Evolutionary conservation across 2,113 vertebrate species (phyloP).

Genomic region (Oceanodroma tethys): DNA sequence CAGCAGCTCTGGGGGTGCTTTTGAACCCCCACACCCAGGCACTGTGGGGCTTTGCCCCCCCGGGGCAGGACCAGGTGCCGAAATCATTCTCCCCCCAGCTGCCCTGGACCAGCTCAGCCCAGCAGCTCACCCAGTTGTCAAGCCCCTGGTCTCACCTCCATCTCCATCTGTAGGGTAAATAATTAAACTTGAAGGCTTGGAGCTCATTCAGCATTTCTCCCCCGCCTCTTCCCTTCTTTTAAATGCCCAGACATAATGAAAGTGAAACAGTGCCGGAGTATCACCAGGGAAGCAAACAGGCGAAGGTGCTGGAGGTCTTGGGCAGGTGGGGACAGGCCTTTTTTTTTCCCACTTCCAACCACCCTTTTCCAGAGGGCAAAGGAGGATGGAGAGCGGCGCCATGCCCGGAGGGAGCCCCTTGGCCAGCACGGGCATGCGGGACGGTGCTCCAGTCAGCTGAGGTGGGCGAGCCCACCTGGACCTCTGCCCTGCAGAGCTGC

Average conservation of each 20-base stretch:
- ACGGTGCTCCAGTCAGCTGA: neutral
- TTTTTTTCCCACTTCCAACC: neutral
- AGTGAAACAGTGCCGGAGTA: neutral
- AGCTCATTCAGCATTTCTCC: fast-evolving
- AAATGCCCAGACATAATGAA: neutral
- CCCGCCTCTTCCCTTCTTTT: neutral
- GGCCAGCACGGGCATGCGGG: fast-evolving
- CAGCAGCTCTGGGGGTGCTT: neutral
- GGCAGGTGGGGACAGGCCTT: neutral
- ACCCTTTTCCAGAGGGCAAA: neutral
- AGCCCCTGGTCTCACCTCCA: neutral
- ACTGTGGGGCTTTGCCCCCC: fast-evolving
- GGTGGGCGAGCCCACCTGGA: neutral
- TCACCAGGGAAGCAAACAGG: neutral
- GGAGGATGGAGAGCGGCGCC: neutral
- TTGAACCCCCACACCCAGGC: neutral
- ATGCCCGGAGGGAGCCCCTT: neutral
- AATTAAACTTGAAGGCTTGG: neutral
- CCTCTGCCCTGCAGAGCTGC: neutral
- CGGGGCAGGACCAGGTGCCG: neutral
- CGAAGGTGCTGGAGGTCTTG: neutral
- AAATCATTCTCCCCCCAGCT: neutral
- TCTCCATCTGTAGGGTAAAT: neutral
- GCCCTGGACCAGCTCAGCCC: neutral
- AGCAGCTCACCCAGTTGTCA: neutral